Percentiles rank a stretch among this genome's conserved stretches.
phyloP scores from a whole-genome alignment of 2,888 invertebrate genomes.

The Aporophyla lueneburgensis region DNA sequence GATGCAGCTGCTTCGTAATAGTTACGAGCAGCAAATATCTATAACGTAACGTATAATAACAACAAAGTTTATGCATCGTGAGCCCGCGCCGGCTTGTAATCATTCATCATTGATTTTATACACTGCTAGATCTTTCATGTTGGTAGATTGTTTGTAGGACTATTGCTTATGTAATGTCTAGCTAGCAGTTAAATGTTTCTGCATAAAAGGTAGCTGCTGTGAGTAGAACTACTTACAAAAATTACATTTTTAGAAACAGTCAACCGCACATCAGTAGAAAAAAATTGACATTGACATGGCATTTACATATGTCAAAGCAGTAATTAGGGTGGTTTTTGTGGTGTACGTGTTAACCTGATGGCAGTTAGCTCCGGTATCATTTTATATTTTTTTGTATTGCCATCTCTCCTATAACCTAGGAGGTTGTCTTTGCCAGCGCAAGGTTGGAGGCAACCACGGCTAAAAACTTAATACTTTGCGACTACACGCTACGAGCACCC shows the following conservation, averaged over 20 bases:
- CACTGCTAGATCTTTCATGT: constrained; percentile 37
- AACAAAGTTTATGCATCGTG: constrained; percentile 51
- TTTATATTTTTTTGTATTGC: too few species aligned
- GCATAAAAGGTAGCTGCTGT: background rate
- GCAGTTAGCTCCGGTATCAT: too few species aligned
- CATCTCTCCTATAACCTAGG: too few species aligned
- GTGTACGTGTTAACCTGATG: too few species aligned
- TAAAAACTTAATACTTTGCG: too few species aligned
- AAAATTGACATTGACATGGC: background rate
- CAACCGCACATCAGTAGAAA: background rate
- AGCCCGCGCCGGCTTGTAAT: constrained; percentile 41
- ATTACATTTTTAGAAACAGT: background rate
- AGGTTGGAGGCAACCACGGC: too few species aligned
- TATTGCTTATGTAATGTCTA: constrained; percentile 13
- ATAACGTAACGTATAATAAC: constrained; percentile 53
- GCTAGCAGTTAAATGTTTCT: background rate
- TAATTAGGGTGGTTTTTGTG: background rate
- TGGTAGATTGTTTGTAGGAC: constrained; percentile 20
- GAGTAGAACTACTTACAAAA: background rate
- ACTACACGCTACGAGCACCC: too few species aligned
- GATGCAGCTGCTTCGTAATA: constrained; percentile 47
- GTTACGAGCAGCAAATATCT: constrained; percentile 45
- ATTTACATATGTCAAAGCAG: background rate
- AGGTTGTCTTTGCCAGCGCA: too few species aligned
- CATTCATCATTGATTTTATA: constrained; percentile 57